Evolutionary conservation across 1,140 invertebrate genomes (phyloP), one percentile per base, ranked within the genome.

Genomic region (Thaumetopoea pityocampa): DNA sequence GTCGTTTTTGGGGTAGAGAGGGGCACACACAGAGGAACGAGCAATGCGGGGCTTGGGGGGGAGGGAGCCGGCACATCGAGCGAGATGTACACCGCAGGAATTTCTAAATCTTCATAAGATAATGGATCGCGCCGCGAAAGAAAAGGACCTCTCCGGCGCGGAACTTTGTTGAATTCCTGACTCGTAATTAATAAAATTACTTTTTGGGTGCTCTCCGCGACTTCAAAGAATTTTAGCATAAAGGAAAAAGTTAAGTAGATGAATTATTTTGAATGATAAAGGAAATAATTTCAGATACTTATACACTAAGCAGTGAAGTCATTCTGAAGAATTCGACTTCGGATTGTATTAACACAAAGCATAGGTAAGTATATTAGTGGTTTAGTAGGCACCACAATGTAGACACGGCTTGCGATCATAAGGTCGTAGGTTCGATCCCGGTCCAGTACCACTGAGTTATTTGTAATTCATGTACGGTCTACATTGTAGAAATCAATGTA

Each of bases 101-200:
- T 84, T 80, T 79, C 73, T 79, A 84, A 84, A 84, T 81, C 77
- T 84, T 82, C 71, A 80, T 81, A 84, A 84, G 80, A 84, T 84
- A 84, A 84, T 84, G 74, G 77, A 77, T 81, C 72, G 72, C 68
- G 69, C 52, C 55, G 44, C 43, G 64, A 76, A 78, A 80, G 73
- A 81, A 79, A 81, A 76, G 76, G 69, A 78, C 70, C 74, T 70
- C 68, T 67, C 71, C 59, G 64, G 57, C 72, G 68, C 58, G 71
- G 74, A 81, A 81, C 77, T 81, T 81, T 76, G 74, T 74, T 78
- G 80, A 80, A 84, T 84, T 84, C 73, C 71, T 84, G 80, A 80
- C 80, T 84, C 71, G 77, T 84, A 84, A 84, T 84, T 84, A 84
- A 84, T 84, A 84, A 84, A 84, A 84, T 84, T 84, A 84, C 80